Conservation (phyloP, 2,113 vertebrate genomes). For the Pogonocichla stellata region DNA sequence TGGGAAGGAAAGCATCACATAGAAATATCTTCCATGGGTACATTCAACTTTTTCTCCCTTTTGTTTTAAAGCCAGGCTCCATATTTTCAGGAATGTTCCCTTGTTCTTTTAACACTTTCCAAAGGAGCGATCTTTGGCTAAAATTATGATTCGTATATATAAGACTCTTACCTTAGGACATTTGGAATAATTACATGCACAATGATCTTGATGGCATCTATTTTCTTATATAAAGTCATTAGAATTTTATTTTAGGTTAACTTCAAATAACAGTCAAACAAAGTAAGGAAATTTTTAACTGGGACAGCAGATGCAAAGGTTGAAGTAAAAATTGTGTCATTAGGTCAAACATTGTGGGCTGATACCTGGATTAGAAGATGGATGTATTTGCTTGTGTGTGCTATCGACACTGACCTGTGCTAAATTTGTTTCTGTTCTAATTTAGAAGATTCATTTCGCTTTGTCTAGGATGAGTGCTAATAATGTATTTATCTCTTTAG, state of each 20-base stretch:
- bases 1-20: neutral
- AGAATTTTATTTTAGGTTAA: neutral
- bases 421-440: neutral
- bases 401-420: neutral
- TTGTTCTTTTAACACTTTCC: neutral
- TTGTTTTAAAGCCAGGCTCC: neutral
- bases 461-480: neutral
- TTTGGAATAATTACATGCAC: neutral
- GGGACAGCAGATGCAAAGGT: neutral
- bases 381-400: neutral
- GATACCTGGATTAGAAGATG: neutral
- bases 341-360: neutral
- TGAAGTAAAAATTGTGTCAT: neutral
- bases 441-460: neutral
- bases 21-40: neutral
- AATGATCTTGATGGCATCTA: neutral
- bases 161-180: neutral
- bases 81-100: neutral
- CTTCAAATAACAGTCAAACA: neutral
- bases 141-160: neutral
- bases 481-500: neutral
- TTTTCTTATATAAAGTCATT: neutral
- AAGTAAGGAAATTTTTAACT: neutral
- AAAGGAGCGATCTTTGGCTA: neutral
- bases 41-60: fast-evolving